These are phyloP conservation scores for Mesorhabditis sp. DNA, from an alignment of 2,888 invertebrate species.

Conservation along the genomic window DNA sequence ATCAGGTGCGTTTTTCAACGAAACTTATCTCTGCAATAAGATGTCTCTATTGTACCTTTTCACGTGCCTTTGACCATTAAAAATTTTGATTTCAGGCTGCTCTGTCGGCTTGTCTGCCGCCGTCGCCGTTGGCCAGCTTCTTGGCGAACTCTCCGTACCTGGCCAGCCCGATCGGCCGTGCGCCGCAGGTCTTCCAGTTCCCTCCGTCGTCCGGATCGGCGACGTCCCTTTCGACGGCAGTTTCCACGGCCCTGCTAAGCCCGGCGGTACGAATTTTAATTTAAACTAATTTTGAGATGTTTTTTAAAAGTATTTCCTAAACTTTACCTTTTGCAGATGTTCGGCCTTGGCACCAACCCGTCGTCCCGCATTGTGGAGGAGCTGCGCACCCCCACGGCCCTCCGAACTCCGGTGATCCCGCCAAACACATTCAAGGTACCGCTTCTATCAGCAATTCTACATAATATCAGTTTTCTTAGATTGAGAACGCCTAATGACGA, in stretches of 20 bases:
- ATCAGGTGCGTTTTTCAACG: constrained; percentile 12
- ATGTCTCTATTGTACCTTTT: neutral
- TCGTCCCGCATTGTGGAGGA: neutral
- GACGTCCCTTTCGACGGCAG: constrained; percentile 5
- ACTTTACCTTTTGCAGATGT: neutral
- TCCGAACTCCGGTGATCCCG: neutral
- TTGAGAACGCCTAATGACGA: too few relatives aligned
- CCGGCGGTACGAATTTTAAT: neutral
- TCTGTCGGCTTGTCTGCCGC: too few relatives aligned
- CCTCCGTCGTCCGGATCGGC: constrained; percentile 20
- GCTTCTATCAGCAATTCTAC: too few relatives aligned
- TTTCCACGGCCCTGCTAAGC: neutral
- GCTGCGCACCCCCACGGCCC: neutral
- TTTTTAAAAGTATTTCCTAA: too few relatives aligned
- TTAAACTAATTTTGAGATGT: too few relatives aligned
- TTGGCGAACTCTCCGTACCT: constrained; percentile 13
- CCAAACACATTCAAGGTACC: neutral
- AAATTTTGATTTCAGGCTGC: too few relatives aligned
- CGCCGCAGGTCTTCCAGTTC: constrained; percentile 32
- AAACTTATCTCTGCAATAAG: neutral
- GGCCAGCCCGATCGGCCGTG: constrained; percentile 9
- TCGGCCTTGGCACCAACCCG: neutral
- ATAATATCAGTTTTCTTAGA: too few relatives aligned
- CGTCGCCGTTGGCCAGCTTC: constrained; percentile 10
- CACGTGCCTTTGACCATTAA: neutral